phyloP scores from a whole-genome alignment of 2,888 invertebrate species.

The Campaea margaritaria region DNA sequence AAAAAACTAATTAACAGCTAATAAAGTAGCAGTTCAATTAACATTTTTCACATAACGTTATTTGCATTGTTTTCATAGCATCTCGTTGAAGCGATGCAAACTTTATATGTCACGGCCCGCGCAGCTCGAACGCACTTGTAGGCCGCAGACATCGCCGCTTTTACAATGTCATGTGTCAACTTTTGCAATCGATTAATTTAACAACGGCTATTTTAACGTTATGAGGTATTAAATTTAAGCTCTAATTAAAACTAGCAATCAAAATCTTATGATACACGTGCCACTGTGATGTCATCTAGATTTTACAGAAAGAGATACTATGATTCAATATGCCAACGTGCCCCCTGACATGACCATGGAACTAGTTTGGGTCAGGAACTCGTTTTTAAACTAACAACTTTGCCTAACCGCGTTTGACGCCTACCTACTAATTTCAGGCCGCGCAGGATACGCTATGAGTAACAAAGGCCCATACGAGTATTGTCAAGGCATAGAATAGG shows the following conservation, averaged over 20 bases:
- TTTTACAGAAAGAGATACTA: constrained; percentile 5
- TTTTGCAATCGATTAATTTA: constrained; percentile 73
- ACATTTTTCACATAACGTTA: constrained; percentile 53
- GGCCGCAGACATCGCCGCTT: constrained; percentile 77
- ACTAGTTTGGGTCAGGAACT: constrained; percentile 33
- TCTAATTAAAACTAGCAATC: constrained; percentile 30
- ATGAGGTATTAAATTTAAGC: constrained; percentile 43
- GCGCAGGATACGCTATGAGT: constrained; percentile 69
- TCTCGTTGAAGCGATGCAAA: constrained; percentile 70
- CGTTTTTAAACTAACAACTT: constrained; percentile 19
- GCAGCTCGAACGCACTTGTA: constrained; percentile 82
- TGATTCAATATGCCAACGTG: constrained; percentile 41
- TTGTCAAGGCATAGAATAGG: constrained; percentile 84
- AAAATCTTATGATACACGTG: constrained; percentile 9
- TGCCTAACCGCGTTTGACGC: constrained; percentile 18
- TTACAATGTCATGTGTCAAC: constrained; percentile 82
- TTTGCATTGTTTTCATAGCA: constrained; percentile 66
- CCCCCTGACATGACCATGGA: constrained; percentile 30
- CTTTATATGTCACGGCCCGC: constrained; percentile 81
- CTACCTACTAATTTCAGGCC: constrained; percentile 60
- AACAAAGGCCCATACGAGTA: constrained; percentile 82
- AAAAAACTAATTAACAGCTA: constrained; percentile 10
- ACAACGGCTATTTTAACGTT: constrained; percentile 61
- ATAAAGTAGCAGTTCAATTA: constrained; percentile 44
- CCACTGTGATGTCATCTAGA: constrained; percentile 5